These are phyloP conservation scores for Melanchra persicariae DNA, from an alignment of 2,888 invertebrate species.

Conservation along the genomic window DNA sequence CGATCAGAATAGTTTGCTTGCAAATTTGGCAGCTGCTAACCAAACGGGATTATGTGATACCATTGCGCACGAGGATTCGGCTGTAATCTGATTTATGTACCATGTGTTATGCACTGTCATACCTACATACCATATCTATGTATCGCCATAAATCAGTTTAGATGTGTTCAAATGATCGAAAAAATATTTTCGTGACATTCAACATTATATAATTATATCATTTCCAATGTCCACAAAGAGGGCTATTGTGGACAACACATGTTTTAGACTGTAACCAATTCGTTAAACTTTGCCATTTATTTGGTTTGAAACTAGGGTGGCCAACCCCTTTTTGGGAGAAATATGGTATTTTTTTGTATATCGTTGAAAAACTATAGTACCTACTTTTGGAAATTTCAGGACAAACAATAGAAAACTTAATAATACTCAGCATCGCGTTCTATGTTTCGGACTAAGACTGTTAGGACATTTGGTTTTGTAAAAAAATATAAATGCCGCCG, in stretches of 20 bases:
- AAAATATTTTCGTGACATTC: conserved; percentile 1
- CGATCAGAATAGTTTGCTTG: conserved; percentile 83
- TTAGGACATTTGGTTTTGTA: too few species aligned
- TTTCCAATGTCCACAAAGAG: conserved; percentile 30
- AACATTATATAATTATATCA: conserved; percentile 11
- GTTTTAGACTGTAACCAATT: background rate
- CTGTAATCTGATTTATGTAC: conserved; percentile 76
- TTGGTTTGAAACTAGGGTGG: conserved; percentile 18
- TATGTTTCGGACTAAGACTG: too few species aligned
- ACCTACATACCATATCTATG: background rate
- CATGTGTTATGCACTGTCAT: conserved; percentile 59
- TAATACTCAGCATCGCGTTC: too few species aligned
- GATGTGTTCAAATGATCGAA: background rate
- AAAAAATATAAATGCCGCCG: too few species aligned
- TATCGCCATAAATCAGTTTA: background rate
- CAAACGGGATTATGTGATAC: conserved; percentile 78
- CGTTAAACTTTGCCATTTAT: conserved; percentile 1
- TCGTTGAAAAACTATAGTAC: too few species aligned
- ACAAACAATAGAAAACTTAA: too few species aligned
- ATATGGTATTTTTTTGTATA: too few species aligned
- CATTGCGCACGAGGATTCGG: conserved; percentile 65
- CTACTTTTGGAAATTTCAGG: too few species aligned
- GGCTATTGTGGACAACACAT: background rate
- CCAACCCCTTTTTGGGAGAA: too few species aligned
- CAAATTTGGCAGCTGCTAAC: conserved; percentile 85